Evolutionary conservation across 2,797 vertebrate genomes (phyloP).

Genomic region (Syngnathus acus): DNA sequence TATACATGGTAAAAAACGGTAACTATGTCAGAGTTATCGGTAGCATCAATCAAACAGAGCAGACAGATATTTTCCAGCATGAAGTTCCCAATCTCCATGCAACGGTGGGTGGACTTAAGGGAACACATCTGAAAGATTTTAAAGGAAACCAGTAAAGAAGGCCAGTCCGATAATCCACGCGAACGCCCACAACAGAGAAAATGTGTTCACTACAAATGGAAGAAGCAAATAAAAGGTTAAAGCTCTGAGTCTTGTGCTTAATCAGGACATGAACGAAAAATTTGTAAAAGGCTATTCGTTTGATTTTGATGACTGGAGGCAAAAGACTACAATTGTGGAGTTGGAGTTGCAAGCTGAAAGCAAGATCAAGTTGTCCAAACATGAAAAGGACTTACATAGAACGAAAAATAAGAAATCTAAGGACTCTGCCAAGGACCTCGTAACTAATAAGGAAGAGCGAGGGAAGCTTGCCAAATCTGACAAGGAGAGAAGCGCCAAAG

Average conservation of each 20-base stretch:
- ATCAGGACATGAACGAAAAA: constrained; percentile 91
- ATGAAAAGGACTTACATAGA: constrained; percentile 83
- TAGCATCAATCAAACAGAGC: too few species aligned
- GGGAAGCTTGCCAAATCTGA: constrained; percentile 80
- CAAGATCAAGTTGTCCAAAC: constrained; percentile 84
- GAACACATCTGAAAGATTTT: too few species aligned
- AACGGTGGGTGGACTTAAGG: too few species aligned
- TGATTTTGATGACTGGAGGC: constrained; percentile 90
- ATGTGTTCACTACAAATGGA: too few species aligned
- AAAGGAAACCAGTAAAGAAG: too few species aligned
- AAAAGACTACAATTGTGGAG: constrained; percentile 83
- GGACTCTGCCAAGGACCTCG: constrained; percentile 70
- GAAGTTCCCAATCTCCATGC: too few species aligned
- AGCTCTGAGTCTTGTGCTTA: constrained; percentile 73
- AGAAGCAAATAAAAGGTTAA: constrained; percentile 87
- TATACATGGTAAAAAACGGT: too few species aligned
- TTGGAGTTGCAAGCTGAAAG: constrained; percentile 77
- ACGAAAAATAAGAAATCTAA: constrained; percentile 82
- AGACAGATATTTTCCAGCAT: too few species aligned
- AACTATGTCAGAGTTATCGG: too few species aligned
- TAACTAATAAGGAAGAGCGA: constrained; percentile 80
- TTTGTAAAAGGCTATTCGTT: constrained; percentile 90
- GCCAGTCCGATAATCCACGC: too few species aligned
- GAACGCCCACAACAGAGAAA: too few species aligned
- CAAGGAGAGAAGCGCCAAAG: constrained; percentile 82